Evolutionary conservation across 2,888 invertebrate genomes (phyloP).

Genomic region (Caenorhabditis sp.): DNA sequence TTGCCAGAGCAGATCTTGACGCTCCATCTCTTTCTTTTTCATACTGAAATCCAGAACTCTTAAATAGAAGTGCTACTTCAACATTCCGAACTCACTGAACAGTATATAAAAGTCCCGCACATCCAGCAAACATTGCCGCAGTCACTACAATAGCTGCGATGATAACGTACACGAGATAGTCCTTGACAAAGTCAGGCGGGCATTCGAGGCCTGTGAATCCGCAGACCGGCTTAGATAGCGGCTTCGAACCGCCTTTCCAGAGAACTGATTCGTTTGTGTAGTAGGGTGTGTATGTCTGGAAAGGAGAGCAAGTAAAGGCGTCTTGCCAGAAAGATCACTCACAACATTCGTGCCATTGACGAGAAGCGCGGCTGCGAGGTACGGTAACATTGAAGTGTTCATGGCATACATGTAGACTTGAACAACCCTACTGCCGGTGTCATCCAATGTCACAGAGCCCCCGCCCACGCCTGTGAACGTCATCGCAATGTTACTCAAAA

Average conservation of each 20-base stretch:
- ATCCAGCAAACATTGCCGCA: slow-evolving; percentile 39
- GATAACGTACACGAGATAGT: slow-evolving; percentile 60
- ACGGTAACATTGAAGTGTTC: slow-evolving; percentile 33
- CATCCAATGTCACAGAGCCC: slow-evolving; percentile 20
- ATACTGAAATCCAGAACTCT: slow-evolving; percentile 31
- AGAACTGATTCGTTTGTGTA: slow-evolving; percentile 36
- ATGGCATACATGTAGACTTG: slow-evolving; percentile 39
- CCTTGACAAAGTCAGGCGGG: slow-evolving; percentile 58
- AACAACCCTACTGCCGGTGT: slow-evolving; percentile 50
- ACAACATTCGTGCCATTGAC: slow-evolving; percentile 22
- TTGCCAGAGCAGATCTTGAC: slow-evolving; percentile 63
- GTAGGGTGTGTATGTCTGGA: slow-evolving; percentile 23
- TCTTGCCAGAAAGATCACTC: neutral
- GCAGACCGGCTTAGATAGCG: slow-evolving; percentile 52
- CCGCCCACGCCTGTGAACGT: slow-evolving; percentile 46
- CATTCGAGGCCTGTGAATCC: slow-evolving; percentile 61
- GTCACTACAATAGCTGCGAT: slow-evolving; percentile 57
- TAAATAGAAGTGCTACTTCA: neutral
- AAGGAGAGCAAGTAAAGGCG: neutral
- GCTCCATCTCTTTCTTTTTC: slow-evolving; percentile 54
- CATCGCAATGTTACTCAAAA: slow-evolving; percentile 32
- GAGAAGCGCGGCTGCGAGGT: slow-evolving; percentile 25
- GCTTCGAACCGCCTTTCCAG: slow-evolving; percentile 26
- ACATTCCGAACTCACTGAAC: slow-evolving; percentile 25
- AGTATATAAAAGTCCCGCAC: slow-evolving; percentile 46